Conservation (phyloP, 2,888 invertebrate genomes). For the Sceliomorpha sp. region DNA sequence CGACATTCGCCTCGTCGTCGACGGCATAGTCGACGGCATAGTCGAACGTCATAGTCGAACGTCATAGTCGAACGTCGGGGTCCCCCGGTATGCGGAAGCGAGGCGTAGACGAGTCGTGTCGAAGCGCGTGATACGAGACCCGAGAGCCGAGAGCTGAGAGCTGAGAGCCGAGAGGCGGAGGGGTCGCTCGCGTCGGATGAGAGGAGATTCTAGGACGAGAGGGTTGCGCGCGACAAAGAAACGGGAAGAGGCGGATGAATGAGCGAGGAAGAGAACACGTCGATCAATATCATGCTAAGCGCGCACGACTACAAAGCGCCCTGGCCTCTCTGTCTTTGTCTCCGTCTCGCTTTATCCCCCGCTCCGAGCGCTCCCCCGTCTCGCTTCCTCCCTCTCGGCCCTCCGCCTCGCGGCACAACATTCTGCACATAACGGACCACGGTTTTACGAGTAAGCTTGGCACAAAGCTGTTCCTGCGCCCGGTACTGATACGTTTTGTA, state of each 20-base stretch:
- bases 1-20: no score
- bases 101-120: conserved; percentile 14
- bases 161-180: no score
- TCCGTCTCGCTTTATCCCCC: no score
- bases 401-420: conserved; percentile 26
- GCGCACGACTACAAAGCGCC: conserved; percentile 66
- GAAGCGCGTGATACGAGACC: conserved; percentile 24
- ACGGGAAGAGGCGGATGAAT: conserved; percentile 19
- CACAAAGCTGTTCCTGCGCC: no score
- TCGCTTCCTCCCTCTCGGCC: no score
- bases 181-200: conserved; percentile 6
- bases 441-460: conserved; percentile 6
- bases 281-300: conserved; percentile 77
- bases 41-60: no score
- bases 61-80: conserved; percentile 24
- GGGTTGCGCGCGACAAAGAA: conserved; percentile 28
- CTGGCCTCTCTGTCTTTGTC: conserved; percentile 31
- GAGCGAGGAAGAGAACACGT: conserved; percentile 61
- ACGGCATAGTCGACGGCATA: no score
- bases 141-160: no score
- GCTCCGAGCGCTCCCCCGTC: no score
- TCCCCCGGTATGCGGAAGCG: conserved; percentile 9
- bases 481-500: no score
- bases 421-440: conserved; percentile 15
- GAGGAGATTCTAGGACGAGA: conserved; percentile 23